Evolutionary conservation across 2,113 vertebrate species (phyloP).

Genomic region (Mus spicilegus): DNA sequence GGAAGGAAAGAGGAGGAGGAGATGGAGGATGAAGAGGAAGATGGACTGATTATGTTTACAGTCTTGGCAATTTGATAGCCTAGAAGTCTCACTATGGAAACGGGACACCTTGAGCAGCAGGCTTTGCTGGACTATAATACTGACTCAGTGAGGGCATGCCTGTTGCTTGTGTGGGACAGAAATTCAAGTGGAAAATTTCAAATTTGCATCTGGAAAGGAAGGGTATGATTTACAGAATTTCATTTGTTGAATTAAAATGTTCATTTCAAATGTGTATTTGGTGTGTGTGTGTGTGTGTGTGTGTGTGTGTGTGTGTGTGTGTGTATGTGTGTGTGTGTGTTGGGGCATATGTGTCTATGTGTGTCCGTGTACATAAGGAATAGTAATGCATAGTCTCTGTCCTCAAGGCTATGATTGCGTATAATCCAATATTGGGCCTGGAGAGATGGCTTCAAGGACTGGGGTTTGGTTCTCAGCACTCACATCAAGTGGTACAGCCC

Average conservation of each 20-base stretch:
- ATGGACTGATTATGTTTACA: background rate
- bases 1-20: background rate
- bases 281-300: too few relatives aligned
- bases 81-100: background rate
- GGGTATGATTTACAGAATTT: slow-evolving; percentile 21
- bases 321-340: too few relatives aligned
- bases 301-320: too few relatives aligned
- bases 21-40: background rate
- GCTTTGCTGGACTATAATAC: background rate
- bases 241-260: slow-evolving; percentile 26
- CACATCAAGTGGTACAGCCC: background rate
- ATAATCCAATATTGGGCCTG: background rate
- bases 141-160: background rate
- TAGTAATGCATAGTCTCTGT: background rate
- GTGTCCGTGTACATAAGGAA: background rate
- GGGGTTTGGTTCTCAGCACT: background rate
- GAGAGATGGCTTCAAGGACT: background rate
- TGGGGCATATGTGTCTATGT: too few relatives aligned
- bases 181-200: slow-evolving; percentile 54
- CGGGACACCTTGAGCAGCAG: background rate
- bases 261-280: background rate
- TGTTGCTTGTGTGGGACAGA: slow-evolving; percentile 16
- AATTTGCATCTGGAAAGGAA: slow-evolving; percentile 56
- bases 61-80: background rate
- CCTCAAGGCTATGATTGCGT: background rate